Conservation (phyloP, 2,888 invertebrate species). For the Masnerella sp. region DNA sequence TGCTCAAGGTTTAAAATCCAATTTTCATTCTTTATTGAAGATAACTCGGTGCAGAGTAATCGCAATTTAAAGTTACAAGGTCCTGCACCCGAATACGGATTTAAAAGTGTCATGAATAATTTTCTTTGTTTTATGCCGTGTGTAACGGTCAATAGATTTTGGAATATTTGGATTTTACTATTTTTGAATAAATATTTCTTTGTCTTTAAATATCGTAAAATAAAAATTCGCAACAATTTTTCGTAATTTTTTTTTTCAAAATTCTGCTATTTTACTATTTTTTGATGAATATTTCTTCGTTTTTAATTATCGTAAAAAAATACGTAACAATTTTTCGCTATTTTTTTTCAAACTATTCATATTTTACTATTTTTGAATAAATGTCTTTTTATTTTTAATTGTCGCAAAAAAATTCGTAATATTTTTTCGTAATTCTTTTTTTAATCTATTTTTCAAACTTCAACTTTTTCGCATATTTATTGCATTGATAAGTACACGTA, state of each 20-base stretch:
- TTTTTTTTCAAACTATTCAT: background rate
- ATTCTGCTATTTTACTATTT: background rate
- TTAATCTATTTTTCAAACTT: too few species aligned
- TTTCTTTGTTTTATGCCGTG: constrained; percentile 16
- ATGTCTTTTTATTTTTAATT: background rate
- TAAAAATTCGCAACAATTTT: too few species aligned
- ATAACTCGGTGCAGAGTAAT: constrained; percentile 8
- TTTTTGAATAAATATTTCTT: background rate
- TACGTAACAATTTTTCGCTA: too few species aligned
- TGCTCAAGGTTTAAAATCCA: constrained; percentile 30
- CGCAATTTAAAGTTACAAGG: constrained; percentile 33
- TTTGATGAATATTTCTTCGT: background rate
- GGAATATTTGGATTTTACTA: background rate
- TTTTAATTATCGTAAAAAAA: too few species aligned
- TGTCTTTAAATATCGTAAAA: background rate
- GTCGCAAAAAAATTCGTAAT: too few species aligned
- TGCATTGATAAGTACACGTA: too few species aligned
- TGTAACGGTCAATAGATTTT: background rate
- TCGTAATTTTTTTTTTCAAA: too few species aligned
- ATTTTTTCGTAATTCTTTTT: too few species aligned
- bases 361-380: background rate
- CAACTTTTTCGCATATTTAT: too few species aligned
- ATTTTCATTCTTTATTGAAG: constrained; percentile 11
- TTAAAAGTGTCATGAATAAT: constrained; percentile 21
- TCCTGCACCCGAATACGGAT: constrained; percentile 20